These are phyloP conservation scores for Heliconius hewitsoni DNA, from an alignment of 1,140 invertebrate genomes.

Conservation along the genomic window DNA sequence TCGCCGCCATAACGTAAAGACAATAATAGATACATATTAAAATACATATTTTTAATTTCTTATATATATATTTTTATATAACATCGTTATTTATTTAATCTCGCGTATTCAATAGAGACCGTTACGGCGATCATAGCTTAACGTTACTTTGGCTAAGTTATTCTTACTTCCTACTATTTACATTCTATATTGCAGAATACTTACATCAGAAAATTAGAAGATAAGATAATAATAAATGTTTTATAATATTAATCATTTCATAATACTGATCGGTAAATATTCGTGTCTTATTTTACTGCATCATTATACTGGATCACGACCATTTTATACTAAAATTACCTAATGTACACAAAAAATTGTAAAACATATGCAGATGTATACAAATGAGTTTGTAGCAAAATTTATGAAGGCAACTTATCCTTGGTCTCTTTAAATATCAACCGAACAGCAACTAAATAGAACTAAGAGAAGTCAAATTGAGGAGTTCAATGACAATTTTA, in stretches of 20 bases:
- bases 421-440: too few species aligned
- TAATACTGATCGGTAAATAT: neutral
- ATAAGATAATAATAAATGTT: neutral
- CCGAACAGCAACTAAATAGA: too few species aligned
- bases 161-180: slow-evolving; percentile 53
- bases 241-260: slow-evolving; percentile 3
- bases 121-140: slow-evolving; percentile 28
- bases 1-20: neutral
- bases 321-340: neutral
- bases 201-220: slow-evolving; percentile 37
- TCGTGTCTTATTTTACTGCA: neutral
- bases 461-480: too few species aligned
- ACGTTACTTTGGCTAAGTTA: slow-evolving; percentile 40
- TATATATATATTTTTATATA: too few species aligned
- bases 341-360: too few species aligned
- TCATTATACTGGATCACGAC: neutral
- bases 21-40: too few species aligned
- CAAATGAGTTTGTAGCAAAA: too few species aligned
- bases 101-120: slow-evolving; percentile 1
- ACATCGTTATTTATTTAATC: neutral
- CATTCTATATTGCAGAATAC: slow-evolving; percentile 40
- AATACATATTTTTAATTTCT: too few species aligned
- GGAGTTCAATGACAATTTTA: too few species aligned
- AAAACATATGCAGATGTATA: too few species aligned
- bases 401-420: too few species aligned